Base-by-base conservation (phyloP, 1,140 invertebrate genomes). In the Macrobrachium nipponense region DNA sequence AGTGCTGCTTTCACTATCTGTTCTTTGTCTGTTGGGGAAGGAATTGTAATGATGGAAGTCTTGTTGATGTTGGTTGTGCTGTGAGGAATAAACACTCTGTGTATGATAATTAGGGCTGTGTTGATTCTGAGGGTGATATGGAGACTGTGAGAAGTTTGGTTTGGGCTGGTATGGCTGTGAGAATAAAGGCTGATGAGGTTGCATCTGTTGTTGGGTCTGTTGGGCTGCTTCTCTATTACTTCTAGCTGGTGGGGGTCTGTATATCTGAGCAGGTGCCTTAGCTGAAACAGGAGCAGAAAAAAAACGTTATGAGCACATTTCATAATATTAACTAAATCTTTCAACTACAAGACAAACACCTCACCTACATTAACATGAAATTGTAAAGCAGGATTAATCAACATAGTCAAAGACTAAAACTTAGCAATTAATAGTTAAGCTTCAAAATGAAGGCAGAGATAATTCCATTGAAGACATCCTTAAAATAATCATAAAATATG, bases 191-290 rank as follows among this genome's bases (percentile, higher is more conserved):
- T 70, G 60, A 10, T 44, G 27, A n/a, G 8, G 59, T 5, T 68
- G 75, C 11, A 43, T 14, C n/a, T 66, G 61, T 15, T 59, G 82
- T 11, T 62, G 75, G 5, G 23, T 79, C 75, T 59, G 17, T 10
- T 17, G 66, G 81, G 59, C 20, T 11, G 20, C 77, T 36, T 80
- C 68, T 27, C 23, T 73, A 23, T 58, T 80, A 59, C 84, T 75
- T 18, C 84, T 51, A 10, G 84, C 84, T 80, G 84, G 84, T 60
- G 84, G 84, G 23, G 84, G 84, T 51, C 84, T 58, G 84, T 86
- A 86, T 58, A 86, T 86, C 77, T 86, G 84, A 18, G 84, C 84
- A n/a, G 77, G 27, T 44, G 84, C 84, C 64, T 86, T 86, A 75
- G 77, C 84, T 72, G 77, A 23, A 75, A 75, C n/a, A 62, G 27